phyloP scores from a whole-genome alignment of 1,140 invertebrate genomes.

The Drosophila kohkoa region DNA sequence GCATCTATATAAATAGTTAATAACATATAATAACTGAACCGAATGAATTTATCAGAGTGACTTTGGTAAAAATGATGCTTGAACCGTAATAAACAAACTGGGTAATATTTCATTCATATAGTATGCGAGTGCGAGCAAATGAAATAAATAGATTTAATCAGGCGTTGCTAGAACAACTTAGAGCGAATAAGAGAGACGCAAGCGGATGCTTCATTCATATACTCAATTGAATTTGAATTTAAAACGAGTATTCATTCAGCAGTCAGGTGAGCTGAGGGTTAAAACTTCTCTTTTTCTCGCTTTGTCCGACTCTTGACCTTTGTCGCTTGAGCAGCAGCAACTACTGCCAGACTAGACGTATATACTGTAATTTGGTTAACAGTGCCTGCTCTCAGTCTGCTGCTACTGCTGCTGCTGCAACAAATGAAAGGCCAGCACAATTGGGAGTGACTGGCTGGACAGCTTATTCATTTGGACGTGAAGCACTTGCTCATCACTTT shows the following conservation, averaged over 20 bases:
- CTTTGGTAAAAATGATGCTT: slow-evolving; percentile 1
- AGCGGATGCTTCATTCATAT: neutral
- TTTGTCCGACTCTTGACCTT: slow-evolving; percentile 38
- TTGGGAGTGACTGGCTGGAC: slow-evolving; percentile 27
- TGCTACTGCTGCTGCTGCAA: slow-evolving; percentile 24
- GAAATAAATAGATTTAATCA: slow-evolving; percentile 5
- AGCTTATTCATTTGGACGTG: slow-evolving; percentile 19
- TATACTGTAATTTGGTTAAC: slow-evolving; percentile 35
- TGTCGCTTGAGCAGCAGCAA: slow-evolving; percentile 15
- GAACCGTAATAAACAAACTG: neutral
- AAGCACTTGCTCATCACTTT: slow-evolving; percentile 2
- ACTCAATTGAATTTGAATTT: slow-evolving; percentile 11
- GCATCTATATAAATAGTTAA: neutral
- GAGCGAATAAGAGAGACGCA: neutral
- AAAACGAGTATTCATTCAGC: slow-evolving; percentile 16
- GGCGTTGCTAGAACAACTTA: neutral
- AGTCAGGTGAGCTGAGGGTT: slow-evolving; percentile 27
- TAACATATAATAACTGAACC: slow-evolving; percentile 7
- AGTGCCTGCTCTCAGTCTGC: slow-evolving; percentile 25
- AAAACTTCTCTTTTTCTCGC: neutral
- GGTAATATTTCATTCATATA: slow-evolving; percentile 11
- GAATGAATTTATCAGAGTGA: slow-evolving; percentile 14
- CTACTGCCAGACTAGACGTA: neutral
- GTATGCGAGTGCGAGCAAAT: neutral
- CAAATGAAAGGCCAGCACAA: slow-evolving; percentile 54